phyloP scores from a whole-genome alignment of 2,113 vertebrate species.

The Seriola dumerili region DNA sequence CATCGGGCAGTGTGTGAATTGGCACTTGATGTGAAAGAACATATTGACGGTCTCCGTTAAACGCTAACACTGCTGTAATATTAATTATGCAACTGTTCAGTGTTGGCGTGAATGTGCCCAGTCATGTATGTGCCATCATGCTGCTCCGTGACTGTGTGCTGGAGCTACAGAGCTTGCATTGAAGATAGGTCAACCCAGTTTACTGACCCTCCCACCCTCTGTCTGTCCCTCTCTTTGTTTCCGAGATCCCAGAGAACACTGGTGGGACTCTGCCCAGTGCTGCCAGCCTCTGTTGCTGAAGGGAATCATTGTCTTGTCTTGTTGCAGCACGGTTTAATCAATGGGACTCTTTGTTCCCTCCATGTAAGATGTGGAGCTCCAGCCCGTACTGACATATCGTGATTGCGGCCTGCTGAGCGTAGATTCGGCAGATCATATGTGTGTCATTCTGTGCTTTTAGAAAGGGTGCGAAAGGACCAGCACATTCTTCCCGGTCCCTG shows the following conservation, averaged over 20 bases:
- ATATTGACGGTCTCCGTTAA: slow-evolving; percentile 44
- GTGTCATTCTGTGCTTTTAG: slow-evolving; percentile 17
- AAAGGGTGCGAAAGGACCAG: slow-evolving; percentile 26
- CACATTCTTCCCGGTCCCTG: slow-evolving; percentile 3
- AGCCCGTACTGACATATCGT: slow-evolving; percentile 38
- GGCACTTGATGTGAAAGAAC: slow-evolving; percentile 49
- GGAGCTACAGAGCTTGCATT: slow-evolving; percentile 38
- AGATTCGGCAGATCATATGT: slow-evolving; percentile 39
- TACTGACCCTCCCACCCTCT: slow-evolving; percentile 67
- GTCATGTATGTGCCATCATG: slow-evolving; percentile 49
- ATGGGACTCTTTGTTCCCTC: slow-evolving; percentile 78
- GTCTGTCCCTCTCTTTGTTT: slow-evolving; percentile 71
- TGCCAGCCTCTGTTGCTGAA: slow-evolving; percentile 76
- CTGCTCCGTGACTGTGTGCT: slow-evolving; percentile 6
- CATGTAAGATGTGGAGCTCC: slow-evolving; percentile 49
- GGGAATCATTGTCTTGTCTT: slow-evolving; percentile 80
- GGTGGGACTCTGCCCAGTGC: slow-evolving; percentile 72
- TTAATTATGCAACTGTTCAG: slow-evolving; percentile 35
- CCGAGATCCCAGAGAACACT: slow-evolving; percentile 71
- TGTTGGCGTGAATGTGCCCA: slow-evolving; percentile 43
- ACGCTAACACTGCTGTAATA: slow-evolving; percentile 38
- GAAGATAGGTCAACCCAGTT: slow-evolving; percentile 64
- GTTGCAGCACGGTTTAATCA: slow-evolving; percentile 63
- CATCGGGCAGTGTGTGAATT: slow-evolving; percentile 29
- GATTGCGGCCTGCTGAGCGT: slow-evolving; percentile 36